A percentile compares a stretch with the other conserved stretches of the same genome.
Evolutionary conservation across 2,888 invertebrate species (phyloP).

Genomic region (Brachypalpus laphriformis): DNA sequence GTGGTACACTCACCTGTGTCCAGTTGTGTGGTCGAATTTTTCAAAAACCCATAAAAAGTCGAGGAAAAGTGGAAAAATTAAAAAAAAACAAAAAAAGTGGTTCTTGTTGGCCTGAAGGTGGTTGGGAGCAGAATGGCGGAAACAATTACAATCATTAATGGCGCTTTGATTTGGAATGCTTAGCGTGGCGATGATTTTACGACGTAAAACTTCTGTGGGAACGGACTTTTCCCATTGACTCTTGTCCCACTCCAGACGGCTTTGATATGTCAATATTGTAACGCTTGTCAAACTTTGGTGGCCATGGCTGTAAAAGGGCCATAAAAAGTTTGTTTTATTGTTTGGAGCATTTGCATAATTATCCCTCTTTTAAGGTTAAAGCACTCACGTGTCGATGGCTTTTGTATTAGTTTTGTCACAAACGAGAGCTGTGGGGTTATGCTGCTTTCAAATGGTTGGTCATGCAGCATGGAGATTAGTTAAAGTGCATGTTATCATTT

Average conservation of each 20-base stretch:
- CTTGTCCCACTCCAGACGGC: neutral
- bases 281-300: neutral
- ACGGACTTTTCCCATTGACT: neutral
- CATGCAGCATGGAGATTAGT: too few relatives aligned
- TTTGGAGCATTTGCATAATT: conserved; percentile 4
- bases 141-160: conserved; percentile 32
- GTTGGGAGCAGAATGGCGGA: conserved; percentile 1
- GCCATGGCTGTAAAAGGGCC: neutral
- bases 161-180: conserved; percentile 31
- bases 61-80: neutral
- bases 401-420: too few relatives aligned
- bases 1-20: conserved; percentile 43
- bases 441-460: too few relatives aligned
- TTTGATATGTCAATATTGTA: neutral
- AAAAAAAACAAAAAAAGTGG: neutral
- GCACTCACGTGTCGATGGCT: too few relatives aligned
- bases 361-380: neutral
- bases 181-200: neutral
- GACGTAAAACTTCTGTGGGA: conserved; percentile 4
- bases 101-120: neutral
- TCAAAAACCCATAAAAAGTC: conserved; percentile 1
- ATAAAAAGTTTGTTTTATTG: too few relatives aligned
- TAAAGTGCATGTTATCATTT: too few relatives aligned
- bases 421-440: too few relatives aligned
- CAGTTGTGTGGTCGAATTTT: conserved; percentile 41